Percentiles rank a stretch among this genome's conserved stretches.
Conservation (phyloP, 1,140 invertebrate genomes). For the Parapsyche elsis region DNA sequence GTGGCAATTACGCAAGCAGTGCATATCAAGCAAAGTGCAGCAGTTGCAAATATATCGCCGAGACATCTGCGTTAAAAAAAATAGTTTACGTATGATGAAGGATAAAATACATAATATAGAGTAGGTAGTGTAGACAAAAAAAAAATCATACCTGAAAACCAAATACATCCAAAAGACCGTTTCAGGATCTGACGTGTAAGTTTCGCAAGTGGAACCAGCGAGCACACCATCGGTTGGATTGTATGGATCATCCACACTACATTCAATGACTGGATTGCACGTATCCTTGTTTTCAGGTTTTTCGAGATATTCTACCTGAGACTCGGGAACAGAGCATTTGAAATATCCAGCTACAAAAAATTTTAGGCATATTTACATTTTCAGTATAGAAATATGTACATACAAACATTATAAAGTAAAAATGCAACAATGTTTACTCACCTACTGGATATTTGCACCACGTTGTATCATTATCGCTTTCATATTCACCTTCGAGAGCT, state of each 20-base stretch:
- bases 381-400: not conserved
- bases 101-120: not conserved
- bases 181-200: constrained; percentile 70
- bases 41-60: constrained; percentile 81
- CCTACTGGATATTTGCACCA: constrained; percentile 71
- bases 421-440: constrained; percentile 54
- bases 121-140: not conserved
- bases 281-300: constrained; percentile 60
- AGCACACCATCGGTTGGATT: constrained; percentile 72
- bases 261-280: constrained; percentile 73
- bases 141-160: constrained; percentile 64
- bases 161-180: constrained; percentile 80
- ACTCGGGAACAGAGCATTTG: constrained; percentile 68
- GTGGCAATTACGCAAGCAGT: constrained; percentile 84
- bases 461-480: constrained; percentile 58
- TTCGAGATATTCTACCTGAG: constrained; percentile 59
- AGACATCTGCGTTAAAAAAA: constrained; percentile 68
- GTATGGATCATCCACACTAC: constrained; percentile 76
- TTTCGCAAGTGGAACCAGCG: constrained; percentile 73
- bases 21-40: constrained; percentile 76
- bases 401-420: constrained; percentile 10
- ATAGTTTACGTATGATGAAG: too few species aligned
- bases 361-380: not conserved
- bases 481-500: constrained; percentile 60
- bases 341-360: constrained; percentile 66